These are phyloP conservation scores for Crax fasciolata DNA, from an alignment of 2,797 vertebrate genomes.

Conservation along the genomic window DNA sequence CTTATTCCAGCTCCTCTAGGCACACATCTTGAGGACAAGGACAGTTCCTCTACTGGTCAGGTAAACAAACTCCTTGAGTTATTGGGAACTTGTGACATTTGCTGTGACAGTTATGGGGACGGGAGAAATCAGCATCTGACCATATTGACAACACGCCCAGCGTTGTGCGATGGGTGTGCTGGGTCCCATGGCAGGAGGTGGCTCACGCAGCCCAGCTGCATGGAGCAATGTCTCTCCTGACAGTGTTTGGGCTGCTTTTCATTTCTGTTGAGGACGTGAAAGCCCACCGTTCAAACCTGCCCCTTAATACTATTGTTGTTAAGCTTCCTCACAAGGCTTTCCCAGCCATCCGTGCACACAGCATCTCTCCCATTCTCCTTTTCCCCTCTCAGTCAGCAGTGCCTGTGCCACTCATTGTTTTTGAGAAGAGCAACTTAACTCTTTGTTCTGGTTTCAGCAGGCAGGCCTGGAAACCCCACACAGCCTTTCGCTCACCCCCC, in stretches of 20 bases:
- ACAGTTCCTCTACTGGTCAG: neutral
- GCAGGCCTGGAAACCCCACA: too few relatives aligned
- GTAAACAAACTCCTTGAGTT: neutral
- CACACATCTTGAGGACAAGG: neutral
- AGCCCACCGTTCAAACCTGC: neutral
- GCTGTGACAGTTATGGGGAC: rapidly evolving
- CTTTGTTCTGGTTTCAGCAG: too few relatives aligned
- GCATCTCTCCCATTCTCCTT: neutral
- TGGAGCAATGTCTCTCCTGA: neutral
- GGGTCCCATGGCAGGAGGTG: rapidly evolving
- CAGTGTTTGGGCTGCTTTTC: neutral
- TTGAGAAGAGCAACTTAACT: too few relatives aligned
- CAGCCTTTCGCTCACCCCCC: too few relatives aligned
- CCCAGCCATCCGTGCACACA: rapidly evolving
- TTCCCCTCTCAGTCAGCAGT: neutral
- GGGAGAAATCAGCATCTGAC: neutral
- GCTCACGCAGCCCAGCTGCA: neutral
- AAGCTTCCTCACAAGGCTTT: neutral
- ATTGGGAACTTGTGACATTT: neutral
- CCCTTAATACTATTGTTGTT: neutral
- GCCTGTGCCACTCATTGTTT: rapidly evolving
- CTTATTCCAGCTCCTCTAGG: neutral
- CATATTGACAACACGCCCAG: rapidly evolving
- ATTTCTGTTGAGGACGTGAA: neutral
- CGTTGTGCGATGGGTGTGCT: neutral